These are phyloP conservation scores for Polietes domitor DNA, from an alignment of 2,888 invertebrate species.

Conservation along the genomic window DNA sequence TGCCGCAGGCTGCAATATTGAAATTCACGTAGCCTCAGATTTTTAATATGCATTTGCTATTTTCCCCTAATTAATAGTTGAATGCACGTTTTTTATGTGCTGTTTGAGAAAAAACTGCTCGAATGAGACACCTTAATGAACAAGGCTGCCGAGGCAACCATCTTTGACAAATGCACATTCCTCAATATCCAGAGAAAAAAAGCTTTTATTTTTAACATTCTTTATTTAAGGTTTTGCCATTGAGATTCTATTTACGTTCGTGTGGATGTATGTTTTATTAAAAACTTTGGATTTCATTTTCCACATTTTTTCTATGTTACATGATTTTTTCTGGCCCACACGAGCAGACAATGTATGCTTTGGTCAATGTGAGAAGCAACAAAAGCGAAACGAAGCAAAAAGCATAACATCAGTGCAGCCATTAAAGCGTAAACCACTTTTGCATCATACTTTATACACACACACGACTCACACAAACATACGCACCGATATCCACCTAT, in stretches of 20 bases:
- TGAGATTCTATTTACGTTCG: too few relatives aligned
- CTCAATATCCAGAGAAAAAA: neutral
- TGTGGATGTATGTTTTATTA: conserved; percentile 17
- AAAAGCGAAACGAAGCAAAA: conserved; percentile 1
- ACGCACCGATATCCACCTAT: neutral
- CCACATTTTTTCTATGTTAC: neutral
- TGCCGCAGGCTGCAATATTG: too few relatives aligned
- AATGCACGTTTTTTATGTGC: too few relatives aligned
- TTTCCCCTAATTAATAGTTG: too few relatives aligned
- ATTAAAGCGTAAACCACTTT: conserved; percentile 54
- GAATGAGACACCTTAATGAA: too few relatives aligned
- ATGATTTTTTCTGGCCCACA: neutral
- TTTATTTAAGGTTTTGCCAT: neutral
- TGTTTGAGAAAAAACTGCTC: too few relatives aligned
- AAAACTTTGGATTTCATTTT: neutral
- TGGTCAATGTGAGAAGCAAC: conserved; percentile 1
- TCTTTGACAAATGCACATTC: neutral
- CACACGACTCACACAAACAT: neutral
- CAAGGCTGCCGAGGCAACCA: too few relatives aligned
- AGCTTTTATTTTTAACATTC: neutral
- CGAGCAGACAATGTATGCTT: conserved; percentile 22
- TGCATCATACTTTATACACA: conserved; percentile 1
- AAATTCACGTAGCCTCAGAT: too few relatives aligned
- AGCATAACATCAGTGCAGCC: conserved; percentile 8
- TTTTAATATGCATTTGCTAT: too few relatives aligned